Conservation (phyloP, 2,888 invertebrate genomes). For the Abscondita cerata region DNA sequence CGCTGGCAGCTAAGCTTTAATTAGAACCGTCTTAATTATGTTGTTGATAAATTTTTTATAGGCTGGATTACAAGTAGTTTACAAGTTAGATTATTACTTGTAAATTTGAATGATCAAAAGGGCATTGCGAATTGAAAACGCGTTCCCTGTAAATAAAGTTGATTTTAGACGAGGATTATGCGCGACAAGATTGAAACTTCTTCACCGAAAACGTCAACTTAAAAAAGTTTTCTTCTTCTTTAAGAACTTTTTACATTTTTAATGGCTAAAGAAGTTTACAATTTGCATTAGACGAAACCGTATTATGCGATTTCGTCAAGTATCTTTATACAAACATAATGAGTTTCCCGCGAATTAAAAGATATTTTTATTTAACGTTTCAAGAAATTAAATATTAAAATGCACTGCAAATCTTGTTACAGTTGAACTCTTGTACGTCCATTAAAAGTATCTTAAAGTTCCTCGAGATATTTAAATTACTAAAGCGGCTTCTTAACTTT, state of each 20-base stretch:
- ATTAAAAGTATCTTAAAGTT: conserved; percentile 11
- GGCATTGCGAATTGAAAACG: conserved; percentile 31
- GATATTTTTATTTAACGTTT: not conserved
- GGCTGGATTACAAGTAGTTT: no score
- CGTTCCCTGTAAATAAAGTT: conserved; percentile 42
- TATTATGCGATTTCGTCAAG: not conserved
- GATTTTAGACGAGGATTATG: conserved; percentile 39
- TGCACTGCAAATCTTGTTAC: conserved; percentile 6
- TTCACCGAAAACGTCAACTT: not conserved
- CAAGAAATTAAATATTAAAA: conserved; percentile 8
- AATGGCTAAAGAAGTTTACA: not conserved
- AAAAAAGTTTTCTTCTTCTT: conserved; percentile 6
- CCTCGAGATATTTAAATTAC: conserved; percentile 8
- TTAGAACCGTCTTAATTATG: no score
- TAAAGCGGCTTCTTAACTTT: conserved; percentile 10
- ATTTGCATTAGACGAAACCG: not conserved
- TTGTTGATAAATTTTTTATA: no score
- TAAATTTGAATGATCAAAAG: conserved; percentile 18
- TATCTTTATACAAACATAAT: no score
- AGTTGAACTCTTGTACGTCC: conserved; percentile 12
- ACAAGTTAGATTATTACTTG: conserved; percentile 9
- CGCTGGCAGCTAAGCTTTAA: not conserved
- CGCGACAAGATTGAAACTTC: conserved; percentile 39
- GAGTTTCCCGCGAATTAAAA: no score
- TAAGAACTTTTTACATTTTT: conserved; percentile 6